phyloP scores from a whole-genome alignment of 1,140 invertebrate species.

The Lutraria rhynchaena region DNA sequence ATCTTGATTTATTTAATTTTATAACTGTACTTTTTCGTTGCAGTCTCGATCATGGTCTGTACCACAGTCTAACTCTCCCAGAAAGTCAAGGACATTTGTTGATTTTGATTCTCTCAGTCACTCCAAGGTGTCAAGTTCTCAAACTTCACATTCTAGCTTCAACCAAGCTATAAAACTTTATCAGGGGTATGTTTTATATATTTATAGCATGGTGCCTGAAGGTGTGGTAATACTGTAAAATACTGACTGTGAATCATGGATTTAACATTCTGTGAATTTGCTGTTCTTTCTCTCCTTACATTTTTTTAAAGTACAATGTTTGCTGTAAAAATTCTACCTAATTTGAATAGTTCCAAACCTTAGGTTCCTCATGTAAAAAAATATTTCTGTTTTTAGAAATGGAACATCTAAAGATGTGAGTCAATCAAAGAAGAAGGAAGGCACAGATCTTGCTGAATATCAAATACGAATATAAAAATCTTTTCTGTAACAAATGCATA shows the following conservation, averaged over 20 bases:
- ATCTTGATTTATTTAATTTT: too few relatives aligned
- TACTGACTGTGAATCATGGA: too few relatives aligned
- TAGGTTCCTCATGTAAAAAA: too few relatives aligned
- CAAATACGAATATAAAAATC: constrained; percentile 45
- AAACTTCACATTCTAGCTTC: constrained; percentile 22
- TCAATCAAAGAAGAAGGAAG: constrained; percentile 28
- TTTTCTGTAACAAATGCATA: too few relatives aligned
- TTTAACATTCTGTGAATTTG: too few relatives aligned
- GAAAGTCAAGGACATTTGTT: constrained; percentile 43
- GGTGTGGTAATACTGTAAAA: too few relatives aligned
- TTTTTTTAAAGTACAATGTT: too few relatives aligned
- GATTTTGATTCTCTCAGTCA: constrained; percentile 9
- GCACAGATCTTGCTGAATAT: constrained; percentile 33
- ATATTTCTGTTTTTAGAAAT: constrained; percentile 10
- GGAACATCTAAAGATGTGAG: constrained; percentile 4
- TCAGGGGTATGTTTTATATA: constrained; percentile 15
- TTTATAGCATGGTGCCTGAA: too few relatives aligned
- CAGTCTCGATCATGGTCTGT: constrained; percentile 54
- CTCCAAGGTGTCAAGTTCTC: not conserved
- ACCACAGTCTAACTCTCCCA: constrained; percentile 38
- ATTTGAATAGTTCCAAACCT: too few relatives aligned
- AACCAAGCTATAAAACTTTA: constrained; percentile 43
- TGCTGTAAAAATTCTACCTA: too few relatives aligned
- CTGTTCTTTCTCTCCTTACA: too few relatives aligned
- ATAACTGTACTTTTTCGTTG: constrained; percentile 23